Evolutionary conservation across 2,888 invertebrate species (phyloP).

Genomic region (Flexamia atlantica): DNA sequence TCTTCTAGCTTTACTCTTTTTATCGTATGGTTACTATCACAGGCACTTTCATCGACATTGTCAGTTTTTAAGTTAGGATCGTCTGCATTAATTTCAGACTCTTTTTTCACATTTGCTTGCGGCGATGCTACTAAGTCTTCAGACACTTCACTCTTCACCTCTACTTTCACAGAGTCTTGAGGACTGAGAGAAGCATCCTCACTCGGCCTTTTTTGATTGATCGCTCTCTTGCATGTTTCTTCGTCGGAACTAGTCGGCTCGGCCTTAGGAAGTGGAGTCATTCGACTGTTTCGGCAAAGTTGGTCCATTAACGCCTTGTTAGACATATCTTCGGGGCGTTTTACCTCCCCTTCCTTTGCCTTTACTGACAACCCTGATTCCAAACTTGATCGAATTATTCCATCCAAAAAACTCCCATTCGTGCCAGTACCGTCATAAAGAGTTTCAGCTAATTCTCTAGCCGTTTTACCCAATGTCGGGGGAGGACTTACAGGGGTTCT

Average conservation of each 20-base stretch:
- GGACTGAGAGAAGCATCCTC: constrained; percentile 16
- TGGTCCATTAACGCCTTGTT: constrained; percentile 83
- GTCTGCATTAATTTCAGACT: constrained; percentile 45
- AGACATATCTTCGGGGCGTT: constrained; percentile 68
- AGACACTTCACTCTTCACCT: background rate
- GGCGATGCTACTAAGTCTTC: background rate
- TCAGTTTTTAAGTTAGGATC: constrained; percentile 61
- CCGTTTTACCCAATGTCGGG: constrained; percentile 73
- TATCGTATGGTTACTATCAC: constrained; percentile 76
- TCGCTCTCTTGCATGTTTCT: constrained; percentile 51
- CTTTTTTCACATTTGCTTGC: constrained; percentile 34
- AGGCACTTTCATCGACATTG: constrained; percentile 74
- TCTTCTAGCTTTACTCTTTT: constrained; percentile 63
- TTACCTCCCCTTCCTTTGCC: constrained; percentile 36
- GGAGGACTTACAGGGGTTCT: constrained; percentile 67
- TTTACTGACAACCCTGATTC: constrained; percentile 79
- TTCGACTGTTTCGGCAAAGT: constrained; percentile 79
- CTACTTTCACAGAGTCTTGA: constrained; percentile 13
- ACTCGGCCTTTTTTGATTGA: constrained; percentile 57
- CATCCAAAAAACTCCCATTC: constrained; percentile 89
- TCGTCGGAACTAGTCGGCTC: constrained; percentile 63
- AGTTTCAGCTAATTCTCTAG: constrained; percentile 81
- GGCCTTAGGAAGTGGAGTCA: constrained; percentile 71
- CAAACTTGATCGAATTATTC: constrained; percentile 89
- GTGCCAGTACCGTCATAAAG: constrained; percentile 82